Base-by-base conservation (phyloP, 2,797 vertebrate genomes). In the Dendrocincla fuliginosa region DNA sequence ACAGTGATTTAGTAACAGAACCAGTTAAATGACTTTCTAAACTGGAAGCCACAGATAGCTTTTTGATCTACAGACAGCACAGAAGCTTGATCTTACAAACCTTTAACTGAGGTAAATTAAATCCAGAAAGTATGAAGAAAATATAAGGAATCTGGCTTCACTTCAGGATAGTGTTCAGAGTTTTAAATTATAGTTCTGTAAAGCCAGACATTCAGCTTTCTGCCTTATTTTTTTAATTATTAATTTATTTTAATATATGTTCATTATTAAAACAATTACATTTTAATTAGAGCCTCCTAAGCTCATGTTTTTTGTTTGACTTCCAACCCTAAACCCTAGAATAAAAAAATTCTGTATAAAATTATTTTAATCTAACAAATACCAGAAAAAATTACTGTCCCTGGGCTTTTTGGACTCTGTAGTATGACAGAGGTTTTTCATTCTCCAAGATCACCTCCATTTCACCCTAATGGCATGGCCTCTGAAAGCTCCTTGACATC, bases 21-120 rank as follows among this genome's bases (percentile, higher is more conserved):
- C 96, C 96, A 96, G 95, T 96, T 91, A 91, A 96, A 96, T 96
- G 11, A 91, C 90, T 95, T 96, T 93, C 90, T 49, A 57, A 90
- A 96, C 86, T 94, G 56, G 76, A 94, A 69, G 68, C 65, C 82
- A 89, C 20, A 70, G 76, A 74, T 79, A 90, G 50, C 8, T 91
- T 95, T 86, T 64, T 89, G 63, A 93, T 97, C 86, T 77, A 79
- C 70, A 93, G 78, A 82, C 84, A 92, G 37, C 70, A 77, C 30
- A 70, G 76, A 68, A 83, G 52, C 56, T 90, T 80, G 60, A 77
- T 81, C 64, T 80, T 73, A 74, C 25, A 83, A 81, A 94, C 35
- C 11, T 84, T 73, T 75, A 82, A 57, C 57, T 50, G 57, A 71
- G 84, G 56, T 69, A 94, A 87, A 68, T 41, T 10, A 80, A 84